Percentiles rank a stretch among this genome's conserved stretches.
Conservation (phyloP, 2,797 vertebrate genomes). For the Phoeniculus purpureus region DNA sequence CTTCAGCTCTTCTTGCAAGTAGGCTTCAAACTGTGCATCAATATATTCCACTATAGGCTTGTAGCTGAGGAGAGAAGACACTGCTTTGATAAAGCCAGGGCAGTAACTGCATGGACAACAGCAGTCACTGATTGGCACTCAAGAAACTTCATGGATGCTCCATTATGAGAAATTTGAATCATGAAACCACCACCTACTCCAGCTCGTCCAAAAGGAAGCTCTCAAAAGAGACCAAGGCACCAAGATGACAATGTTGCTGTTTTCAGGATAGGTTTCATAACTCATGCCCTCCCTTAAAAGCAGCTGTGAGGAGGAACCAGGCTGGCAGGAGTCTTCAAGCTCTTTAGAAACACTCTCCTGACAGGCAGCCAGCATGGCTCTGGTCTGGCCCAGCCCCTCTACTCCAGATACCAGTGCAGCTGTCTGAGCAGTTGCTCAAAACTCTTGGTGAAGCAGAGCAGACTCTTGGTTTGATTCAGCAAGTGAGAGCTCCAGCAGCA, state of each 20-base stretch:
- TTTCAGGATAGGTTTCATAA: background rate
- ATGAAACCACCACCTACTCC: accelerated
- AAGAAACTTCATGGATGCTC: background rate
- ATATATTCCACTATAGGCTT: conserved; percentile 86
- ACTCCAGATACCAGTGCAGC: background rate
- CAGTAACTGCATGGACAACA: no score
- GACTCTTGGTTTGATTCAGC: background rate
- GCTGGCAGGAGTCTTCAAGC: no score
- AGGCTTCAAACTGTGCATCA: conserved; percentile 83
- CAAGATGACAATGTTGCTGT: background rate
- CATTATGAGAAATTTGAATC: accelerated
- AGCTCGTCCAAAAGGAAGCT: background rate
- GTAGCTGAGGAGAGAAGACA: conserved; percentile 72
- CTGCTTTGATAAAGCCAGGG: background rate
- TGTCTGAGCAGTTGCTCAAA: background rate
- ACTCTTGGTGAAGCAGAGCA: background rate
- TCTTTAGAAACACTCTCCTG: background rate
- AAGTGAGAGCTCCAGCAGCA: background rate
- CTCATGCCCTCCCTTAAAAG: background rate
- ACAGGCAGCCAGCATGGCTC: background rate
- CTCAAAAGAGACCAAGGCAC: background rate
- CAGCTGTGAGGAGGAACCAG: background rate
- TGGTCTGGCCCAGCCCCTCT: background rate
- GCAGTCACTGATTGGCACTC: accelerated
- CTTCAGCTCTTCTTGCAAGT: conserved; percentile 84